Evolutionary conservation across 2,888 invertebrate species (phyloP).

Genomic region (Acronicta psi): DNA sequence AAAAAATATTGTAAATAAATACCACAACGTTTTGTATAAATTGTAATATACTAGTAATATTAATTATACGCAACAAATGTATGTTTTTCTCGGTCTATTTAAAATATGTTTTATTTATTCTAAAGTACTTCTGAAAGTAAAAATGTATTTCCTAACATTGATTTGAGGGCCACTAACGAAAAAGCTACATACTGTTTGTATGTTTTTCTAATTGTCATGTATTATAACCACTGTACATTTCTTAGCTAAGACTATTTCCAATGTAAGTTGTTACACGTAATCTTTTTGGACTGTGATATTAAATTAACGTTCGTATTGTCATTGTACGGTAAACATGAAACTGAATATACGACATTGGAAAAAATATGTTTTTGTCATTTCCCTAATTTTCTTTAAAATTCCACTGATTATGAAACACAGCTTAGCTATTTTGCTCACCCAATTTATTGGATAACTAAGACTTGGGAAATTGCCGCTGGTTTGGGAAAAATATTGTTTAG

Average conservation of each 20-base stretch:
- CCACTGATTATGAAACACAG: too few species aligned
- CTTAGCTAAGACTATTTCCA: conserved; percentile 50
- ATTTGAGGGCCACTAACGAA: conserved; percentile 33
- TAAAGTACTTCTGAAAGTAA: too few species aligned
- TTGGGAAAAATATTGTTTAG: too few species aligned
- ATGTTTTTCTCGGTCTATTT: too few species aligned
- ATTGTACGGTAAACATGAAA: conserved; percentile 77
- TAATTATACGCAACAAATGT: too few species aligned
- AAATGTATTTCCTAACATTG: too few species aligned
- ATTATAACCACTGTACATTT: conserved; percentile 60
- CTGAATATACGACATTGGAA: conserved; percentile 76
- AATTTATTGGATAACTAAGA: too few species aligned
- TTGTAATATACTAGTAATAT: too few species aligned
- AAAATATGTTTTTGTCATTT: neutral
- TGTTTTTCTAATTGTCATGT: conserved; percentile 40
- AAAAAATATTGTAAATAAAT: too few species aligned
- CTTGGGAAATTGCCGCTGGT: too few species aligned
- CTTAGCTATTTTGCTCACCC: too few species aligned
- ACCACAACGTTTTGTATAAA: too few species aligned
- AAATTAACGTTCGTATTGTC: conserved; percentile 79
- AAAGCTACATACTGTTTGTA: conserved; percentile 51
- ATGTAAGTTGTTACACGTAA: conserved; percentile 64
- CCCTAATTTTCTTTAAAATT: neutral
- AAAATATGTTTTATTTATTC: neutral
- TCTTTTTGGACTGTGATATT: conserved; percentile 86